Evolutionary conservation across 1,140 invertebrate species (phyloP).

Genomic region (Temnothorax longispinosus): DNA sequence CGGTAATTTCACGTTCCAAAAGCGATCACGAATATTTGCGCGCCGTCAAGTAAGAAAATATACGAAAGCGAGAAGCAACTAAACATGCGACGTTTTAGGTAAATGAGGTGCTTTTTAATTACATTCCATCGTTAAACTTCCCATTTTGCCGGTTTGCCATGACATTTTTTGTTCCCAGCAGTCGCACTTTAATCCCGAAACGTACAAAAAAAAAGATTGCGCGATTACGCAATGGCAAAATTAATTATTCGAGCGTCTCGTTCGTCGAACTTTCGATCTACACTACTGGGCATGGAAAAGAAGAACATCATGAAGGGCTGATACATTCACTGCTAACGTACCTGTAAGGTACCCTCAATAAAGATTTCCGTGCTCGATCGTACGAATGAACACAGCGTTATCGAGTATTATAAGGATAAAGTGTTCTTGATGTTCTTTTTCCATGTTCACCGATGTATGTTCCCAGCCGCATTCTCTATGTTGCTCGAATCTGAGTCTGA

Average conservation of each 20-base stretch:
- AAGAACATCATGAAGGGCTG: no score
- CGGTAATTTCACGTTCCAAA: background rate
- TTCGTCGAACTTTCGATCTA: background rate
- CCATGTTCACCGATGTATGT: no score
- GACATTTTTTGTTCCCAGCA: background rate
- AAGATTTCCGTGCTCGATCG: no score
- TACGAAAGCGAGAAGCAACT: background rate
- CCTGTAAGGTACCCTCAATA: no score
- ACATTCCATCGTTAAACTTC: background rate
- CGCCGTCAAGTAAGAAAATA: background rate
- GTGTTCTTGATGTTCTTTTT: no score
- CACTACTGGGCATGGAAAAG: no score
- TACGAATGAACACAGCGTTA: no score
- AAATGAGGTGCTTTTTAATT: constrained; percentile 29
- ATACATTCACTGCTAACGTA: no score
- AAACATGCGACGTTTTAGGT: background rate
- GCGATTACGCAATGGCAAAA: background rate
- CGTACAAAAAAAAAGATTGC: background rate
- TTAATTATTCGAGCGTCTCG: background rate
- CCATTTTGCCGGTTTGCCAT: background rate
- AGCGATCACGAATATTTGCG: constrained; percentile 6
- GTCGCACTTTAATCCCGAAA: background rate
- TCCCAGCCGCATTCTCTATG: background rate
- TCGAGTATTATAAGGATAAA: no score
- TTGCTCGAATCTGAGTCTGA: constrained; percentile 1